Evolutionary conservation across 2,888 invertebrate genomes (phyloP).

Genomic region (Drosophila formosana): DNA sequence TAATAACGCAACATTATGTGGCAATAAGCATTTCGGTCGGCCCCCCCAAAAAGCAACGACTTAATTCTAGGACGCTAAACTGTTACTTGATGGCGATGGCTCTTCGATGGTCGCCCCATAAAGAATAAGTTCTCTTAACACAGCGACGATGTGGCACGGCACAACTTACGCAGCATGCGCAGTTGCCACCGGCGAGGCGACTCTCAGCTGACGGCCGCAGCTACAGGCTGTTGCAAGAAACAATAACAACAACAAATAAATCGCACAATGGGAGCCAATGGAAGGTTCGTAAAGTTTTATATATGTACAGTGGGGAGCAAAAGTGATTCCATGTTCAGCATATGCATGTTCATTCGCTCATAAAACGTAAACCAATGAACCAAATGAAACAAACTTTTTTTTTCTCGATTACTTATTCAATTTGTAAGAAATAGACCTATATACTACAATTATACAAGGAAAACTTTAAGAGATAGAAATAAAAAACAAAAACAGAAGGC

Average conservation of each 20-base stretch:
- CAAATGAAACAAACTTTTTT: no score
- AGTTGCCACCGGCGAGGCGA: constrained; percentile 48
- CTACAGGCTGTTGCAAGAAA: constrained; percentile 58
- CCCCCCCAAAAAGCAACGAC: constrained; percentile 46
- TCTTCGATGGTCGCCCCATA: constrained; percentile 57
- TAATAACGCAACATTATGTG: constrained; percentile 69
- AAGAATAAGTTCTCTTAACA: constrained; percentile 44
- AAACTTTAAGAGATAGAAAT: no score
- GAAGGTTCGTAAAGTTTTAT: not conserved
- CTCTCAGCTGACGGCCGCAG: constrained; percentile 57
- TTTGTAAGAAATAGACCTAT: no score
- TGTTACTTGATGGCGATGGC: constrained; percentile 51
- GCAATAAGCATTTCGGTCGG: constrained; percentile 52
- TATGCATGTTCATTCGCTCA: no score
- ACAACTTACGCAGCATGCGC: constrained; percentile 61
- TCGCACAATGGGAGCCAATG: constrained; percentile 47
- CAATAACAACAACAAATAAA: constrained; percentile 50
- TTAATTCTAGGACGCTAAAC: constrained; percentile 64
- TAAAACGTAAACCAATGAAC: no score
- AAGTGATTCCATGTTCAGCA: no score
- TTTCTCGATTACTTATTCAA: no score
- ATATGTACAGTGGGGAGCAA: no score
- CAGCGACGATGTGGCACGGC: constrained; percentile 10
- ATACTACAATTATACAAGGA: no score
- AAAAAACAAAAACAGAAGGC: no score